Percentiles rank a stretch among this genome's conserved stretches.
phyloP scores from a whole-genome alignment of 2,888 invertebrate species.

The Belgica antarctica region DNA sequence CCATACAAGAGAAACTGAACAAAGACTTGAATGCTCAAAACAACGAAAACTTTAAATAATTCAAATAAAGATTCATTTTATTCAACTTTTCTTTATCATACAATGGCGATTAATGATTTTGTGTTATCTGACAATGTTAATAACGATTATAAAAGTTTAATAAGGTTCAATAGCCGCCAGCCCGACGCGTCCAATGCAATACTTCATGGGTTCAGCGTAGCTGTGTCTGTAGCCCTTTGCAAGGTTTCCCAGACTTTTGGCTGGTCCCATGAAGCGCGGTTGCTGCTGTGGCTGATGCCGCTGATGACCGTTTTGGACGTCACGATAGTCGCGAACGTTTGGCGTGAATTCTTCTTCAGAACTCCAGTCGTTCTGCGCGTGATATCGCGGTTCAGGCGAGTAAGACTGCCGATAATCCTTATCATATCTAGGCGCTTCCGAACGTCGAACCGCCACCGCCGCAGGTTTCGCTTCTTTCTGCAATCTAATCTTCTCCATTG shows the following conservation, averaged over 20 bases:
- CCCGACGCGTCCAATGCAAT: constrained; percentile 53
- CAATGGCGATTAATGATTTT: constrained; percentile 4
- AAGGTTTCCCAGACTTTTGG: constrained; percentile 52
- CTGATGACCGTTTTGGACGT: constrained; percentile 46
- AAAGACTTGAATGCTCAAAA: no score
- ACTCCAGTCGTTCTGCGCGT: constrained; percentile 46
- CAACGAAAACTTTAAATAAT: no score
- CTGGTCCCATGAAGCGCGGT: constrained; percentile 33
- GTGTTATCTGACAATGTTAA: constrained; percentile 12
- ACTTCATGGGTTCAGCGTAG: constrained; percentile 50
- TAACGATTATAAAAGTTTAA: neutral
- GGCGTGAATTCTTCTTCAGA: constrained; percentile 45
- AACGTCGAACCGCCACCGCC: neutral
- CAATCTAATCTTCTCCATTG: constrained; percentile 62
- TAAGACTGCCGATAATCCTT: neutral
- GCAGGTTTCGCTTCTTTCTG: neutral
- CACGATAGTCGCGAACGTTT: constrained; percentile 46
- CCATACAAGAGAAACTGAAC: no score
- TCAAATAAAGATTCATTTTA: neutral
- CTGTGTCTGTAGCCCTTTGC: constrained; percentile 55
- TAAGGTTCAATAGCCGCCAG: constrained; percentile 50
- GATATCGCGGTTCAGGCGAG: neutral
- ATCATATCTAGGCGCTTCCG: constrained; percentile 1
- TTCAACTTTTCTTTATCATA: neutral
- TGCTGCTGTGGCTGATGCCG: constrained; percentile 39